A percentile compares a stretch with the other conserved stretches of the same genome.
Evolutionary conservation across 2,888 invertebrate genomes (phyloP).

Genomic region (Tetheella fluctuosa): DNA sequence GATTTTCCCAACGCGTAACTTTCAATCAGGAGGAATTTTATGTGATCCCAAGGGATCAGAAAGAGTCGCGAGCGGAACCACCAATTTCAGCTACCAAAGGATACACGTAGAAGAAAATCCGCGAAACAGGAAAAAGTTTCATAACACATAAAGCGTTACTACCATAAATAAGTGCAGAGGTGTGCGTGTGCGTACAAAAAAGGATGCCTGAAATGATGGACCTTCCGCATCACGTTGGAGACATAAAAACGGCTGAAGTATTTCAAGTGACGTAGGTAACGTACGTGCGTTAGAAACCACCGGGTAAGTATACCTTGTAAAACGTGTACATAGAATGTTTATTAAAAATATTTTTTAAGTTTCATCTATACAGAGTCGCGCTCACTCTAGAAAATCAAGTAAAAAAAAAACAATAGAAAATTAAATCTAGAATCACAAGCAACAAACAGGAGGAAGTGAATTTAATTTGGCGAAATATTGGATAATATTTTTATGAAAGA

Average conservation of each 20-base stretch:
- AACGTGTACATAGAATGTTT: neutral
- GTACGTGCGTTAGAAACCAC: neutral
- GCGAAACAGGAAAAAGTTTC: neutral
- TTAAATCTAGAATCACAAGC: too few species aligned
- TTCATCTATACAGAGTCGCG: neutral
- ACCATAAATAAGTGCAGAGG: neutral
- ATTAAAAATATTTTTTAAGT: neutral
- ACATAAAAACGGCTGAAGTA: slow-evolving; percentile 1
- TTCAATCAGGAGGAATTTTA: neutral
- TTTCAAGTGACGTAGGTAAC: slow-evolving; percentile 1
- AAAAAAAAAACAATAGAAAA: too few species aligned
- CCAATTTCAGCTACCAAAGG: neutral
- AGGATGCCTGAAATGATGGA: slow-evolving; percentile 3
- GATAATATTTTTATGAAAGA: too few species aligned
- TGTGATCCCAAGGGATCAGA: neutral
- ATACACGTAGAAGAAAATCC: neutral
- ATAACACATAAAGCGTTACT: neutral
- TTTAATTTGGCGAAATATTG: too few species aligned
- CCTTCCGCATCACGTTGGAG: slow-evolving; percentile 5
- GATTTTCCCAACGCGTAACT: neutral
- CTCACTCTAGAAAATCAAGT: neutral
- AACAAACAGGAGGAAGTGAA: too few species aligned
- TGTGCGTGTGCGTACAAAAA: neutral
- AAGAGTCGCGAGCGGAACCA: neutral
- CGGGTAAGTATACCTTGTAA: neutral